A percentile compares a stretch with the other conserved stretches of the same genome.
phyloP scores from a whole-genome alignment of 30 jellyfish, hydroid and myxozoan genomes.

The Calvadosia cruxmelitensis region DNA sequence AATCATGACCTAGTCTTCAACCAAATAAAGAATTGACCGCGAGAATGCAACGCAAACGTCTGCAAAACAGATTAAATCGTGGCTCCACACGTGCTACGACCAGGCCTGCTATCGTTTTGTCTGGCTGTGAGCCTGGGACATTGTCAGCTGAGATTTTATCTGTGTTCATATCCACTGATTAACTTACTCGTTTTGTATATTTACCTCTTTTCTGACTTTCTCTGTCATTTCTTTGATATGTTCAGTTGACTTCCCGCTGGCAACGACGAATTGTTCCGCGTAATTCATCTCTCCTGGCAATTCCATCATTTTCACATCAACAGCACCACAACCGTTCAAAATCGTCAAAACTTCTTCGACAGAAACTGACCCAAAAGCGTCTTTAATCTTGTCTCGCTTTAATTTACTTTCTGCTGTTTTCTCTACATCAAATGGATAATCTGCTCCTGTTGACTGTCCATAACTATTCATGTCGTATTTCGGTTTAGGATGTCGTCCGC shows the following conservation, averaged over 20 bases:
- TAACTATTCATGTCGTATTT: slow-evolving; percentile 66
- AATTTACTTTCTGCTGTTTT: slow-evolving; percentile 58
- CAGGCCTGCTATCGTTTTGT: neutral
- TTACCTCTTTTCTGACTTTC: slow-evolving; percentile 42
- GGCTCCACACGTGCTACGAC: too few relatives aligned
- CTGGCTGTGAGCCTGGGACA: neutral
- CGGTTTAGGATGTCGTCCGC: slow-evolving; percentile 32
- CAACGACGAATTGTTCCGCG: slow-evolving; percentile 53
- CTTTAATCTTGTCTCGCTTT: slow-evolving; percentile 43
- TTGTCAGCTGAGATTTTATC: neutral
- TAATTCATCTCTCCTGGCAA: slow-evolving; percentile 41
- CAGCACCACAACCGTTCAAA: slow-evolving; percentile 39
- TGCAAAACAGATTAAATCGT: too few relatives aligned
- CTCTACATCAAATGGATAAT: slow-evolving; percentile 60
- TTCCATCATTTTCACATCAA: slow-evolving; percentile 33
- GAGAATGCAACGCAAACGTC: too few relatives aligned
- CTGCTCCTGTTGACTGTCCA: slow-evolving; percentile 78
- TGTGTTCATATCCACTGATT: too few relatives aligned
- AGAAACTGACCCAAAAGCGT: slow-evolving; percentile 37
- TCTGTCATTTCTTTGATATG: slow-evolving; percentile 53
- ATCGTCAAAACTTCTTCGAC: slow-evolving; percentile 45
- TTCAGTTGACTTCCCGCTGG: slow-evolving; percentile 48
- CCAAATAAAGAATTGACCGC: too few relatives aligned
- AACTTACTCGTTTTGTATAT: neutral
- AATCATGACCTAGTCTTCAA: too few relatives aligned